A percentile compares a stretch with the other conserved stretches of the same genome.
Evolutionary conservation across 35 echinoderm and acorn worm species (phyloP).

Genomic region (Amphiura filiformis): DNA sequence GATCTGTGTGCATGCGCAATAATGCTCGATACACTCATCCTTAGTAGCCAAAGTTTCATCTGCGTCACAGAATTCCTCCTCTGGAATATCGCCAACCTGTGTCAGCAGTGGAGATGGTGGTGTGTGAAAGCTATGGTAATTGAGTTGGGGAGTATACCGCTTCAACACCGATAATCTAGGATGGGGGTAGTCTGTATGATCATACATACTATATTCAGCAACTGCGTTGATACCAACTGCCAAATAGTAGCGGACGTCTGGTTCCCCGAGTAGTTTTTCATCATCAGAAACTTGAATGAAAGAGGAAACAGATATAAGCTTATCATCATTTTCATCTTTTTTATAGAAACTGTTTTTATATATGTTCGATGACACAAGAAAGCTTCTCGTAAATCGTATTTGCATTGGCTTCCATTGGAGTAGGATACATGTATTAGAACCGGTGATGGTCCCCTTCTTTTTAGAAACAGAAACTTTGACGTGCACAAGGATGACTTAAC

Average conservation of each 20-base stretch:
- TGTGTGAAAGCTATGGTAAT: constrained; percentile 59
- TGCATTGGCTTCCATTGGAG: neutral
- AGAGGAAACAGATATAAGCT: neutral
- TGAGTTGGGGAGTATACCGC: neutral
- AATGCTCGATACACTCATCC: neutral
- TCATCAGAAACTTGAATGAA: neutral
- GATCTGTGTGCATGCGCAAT: neutral
- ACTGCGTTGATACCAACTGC: neutral
- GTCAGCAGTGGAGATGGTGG: constrained; percentile 32
- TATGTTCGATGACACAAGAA: neutral
- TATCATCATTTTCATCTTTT: no score
- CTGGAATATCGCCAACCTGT: constrained; percentile 42
- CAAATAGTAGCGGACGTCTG: neutral
- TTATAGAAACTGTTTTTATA: neutral
- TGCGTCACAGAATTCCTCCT: constrained; percentile 31
- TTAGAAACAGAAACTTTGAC: no score
- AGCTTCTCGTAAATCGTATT: neutral
- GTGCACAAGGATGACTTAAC: no score
- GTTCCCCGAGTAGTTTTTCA: neutral
- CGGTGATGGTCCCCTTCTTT: no score
- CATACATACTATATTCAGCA: neutral
- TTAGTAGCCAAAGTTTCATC: neutral
- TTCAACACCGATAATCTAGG: neutral
- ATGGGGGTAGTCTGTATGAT: neutral
- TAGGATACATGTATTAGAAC: neutral